Percentiles rank a stretch among this genome's conserved stretches.
These are phyloP conservation scores for Taphrorychus bicolor DNA, from an alignment of 2,888 invertebrate species.

Conservation along the genomic window DNA sequence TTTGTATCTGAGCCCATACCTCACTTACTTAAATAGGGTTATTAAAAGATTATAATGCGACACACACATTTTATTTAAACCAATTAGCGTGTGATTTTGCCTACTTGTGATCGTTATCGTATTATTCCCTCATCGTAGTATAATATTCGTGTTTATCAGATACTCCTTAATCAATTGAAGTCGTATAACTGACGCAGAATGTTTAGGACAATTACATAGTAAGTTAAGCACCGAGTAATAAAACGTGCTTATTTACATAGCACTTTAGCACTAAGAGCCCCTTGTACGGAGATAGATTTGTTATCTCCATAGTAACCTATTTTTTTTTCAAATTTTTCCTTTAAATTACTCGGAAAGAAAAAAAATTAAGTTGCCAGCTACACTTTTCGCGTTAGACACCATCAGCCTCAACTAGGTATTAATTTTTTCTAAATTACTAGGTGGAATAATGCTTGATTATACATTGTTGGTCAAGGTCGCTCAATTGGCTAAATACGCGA, in stretches of 20 bases:
- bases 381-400: no score
- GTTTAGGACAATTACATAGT: not conserved
- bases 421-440: not conserved
- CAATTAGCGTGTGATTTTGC: not conserved
- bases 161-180: not conserved
- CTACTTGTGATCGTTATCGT: not conserved
- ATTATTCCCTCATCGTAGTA: not conserved
- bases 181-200: not conserved
- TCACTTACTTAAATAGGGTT: not conserved
- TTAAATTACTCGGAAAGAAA: no score
- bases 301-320: not conserved
- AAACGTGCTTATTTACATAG: not conserved
- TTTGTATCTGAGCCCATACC: not conserved
- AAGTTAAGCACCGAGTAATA: not conserved
- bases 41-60: not conserved
- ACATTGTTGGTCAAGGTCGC: conserved; percentile 18
- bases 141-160: not conserved
- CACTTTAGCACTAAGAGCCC: not conserved
- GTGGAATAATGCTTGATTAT: not conserved
- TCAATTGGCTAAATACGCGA: conserved; percentile 22
- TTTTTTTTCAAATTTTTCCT: not conserved
- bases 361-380: no score
- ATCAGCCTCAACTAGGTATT: no score
- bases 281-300: not conserved
- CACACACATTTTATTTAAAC: not conserved